Evolutionary conservation across 2,888 invertebrate genomes (phyloP).

Genomic region (Muschampia plurimacula): DNA sequence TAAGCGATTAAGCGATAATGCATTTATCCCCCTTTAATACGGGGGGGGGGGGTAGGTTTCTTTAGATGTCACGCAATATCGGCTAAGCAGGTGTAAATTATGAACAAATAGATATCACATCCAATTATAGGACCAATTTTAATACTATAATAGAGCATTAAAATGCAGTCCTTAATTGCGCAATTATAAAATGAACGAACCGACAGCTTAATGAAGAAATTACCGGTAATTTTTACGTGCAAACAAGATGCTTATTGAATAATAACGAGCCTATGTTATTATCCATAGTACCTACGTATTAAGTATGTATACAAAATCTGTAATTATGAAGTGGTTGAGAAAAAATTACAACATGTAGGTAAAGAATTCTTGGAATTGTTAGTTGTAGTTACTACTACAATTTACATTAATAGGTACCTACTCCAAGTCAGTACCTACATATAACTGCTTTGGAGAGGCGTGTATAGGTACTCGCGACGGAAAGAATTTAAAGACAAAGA

Average conservation of each 20-base stretch:
- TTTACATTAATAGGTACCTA: too few species aligned
- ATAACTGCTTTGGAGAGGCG: too few species aligned
- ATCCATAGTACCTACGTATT: background rate
- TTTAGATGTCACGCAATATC: background rate
- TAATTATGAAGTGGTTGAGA: background rate
- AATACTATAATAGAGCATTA: constrained; percentile 24
- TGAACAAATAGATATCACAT: constrained; percentile 32
- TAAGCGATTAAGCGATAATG: constrained; percentile 22
- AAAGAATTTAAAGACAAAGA: too few species aligned
- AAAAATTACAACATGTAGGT: background rate
- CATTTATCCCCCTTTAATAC: background rate
- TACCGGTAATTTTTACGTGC: constrained; percentile 23
- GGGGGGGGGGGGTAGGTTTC: background rate
- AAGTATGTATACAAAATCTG: background rate
- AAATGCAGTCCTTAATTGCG: constrained; percentile 22
- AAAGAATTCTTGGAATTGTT: too few species aligned
- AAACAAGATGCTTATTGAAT: constrained; percentile 27
- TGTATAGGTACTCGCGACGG: too few species aligned
- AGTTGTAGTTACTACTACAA: too few species aligned
- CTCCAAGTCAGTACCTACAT: too few species aligned
- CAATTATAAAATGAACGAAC: constrained; percentile 30
- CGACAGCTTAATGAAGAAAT: constrained; percentile 33
- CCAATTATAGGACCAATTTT: constrained; percentile 34
- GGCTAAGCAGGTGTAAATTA: constrained; percentile 33
- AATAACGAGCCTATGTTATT: constrained; percentile 10